Conservation (phyloP, 2,113 vertebrate genomes). For the Speoplatyrhinus poulsoni region DNA sequence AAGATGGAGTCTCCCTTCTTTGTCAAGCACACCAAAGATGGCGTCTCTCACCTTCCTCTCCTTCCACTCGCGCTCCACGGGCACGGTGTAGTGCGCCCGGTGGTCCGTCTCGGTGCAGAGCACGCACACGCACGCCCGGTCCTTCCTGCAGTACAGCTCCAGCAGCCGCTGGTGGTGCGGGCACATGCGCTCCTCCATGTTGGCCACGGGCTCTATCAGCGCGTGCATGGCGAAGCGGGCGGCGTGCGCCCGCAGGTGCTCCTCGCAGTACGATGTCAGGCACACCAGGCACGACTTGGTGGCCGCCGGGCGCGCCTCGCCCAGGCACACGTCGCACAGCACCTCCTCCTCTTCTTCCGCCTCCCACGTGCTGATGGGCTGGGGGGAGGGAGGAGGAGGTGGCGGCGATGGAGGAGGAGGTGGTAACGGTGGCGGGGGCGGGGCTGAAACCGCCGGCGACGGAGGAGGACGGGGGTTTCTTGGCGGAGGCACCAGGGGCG, state of each 20-base stretch:
- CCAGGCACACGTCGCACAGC: conserved; percentile 77
- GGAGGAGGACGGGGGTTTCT: conserved; percentile 18
- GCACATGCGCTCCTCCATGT: conserved; percentile 80
- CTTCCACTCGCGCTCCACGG: conserved; percentile 74
- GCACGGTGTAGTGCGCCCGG: conserved; percentile 75
- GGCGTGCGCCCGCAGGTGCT: conserved; percentile 74
- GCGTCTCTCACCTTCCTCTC: conserved; percentile 71
- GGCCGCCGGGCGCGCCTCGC: background rate
- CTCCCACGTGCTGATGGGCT: conserved; percentile 26
- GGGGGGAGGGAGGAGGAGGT: conserved; percentile 13
- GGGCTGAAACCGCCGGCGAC: background rate
- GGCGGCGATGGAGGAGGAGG: conserved; percentile 41
- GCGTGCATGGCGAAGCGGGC: conserved; percentile 79
- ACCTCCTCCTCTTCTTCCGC: conserved; percentile 53
- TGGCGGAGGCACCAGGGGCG: conserved; percentile 38
- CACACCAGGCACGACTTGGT: conserved; percentile 81
- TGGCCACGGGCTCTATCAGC: conserved; percentile 75
- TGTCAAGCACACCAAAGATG: no score
- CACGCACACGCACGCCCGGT: conserved; percentile 78
- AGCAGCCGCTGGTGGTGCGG: conserved; percentile 74
- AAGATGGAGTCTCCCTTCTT: no score
- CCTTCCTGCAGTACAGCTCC: conserved; percentile 81
- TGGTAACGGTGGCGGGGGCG: conserved; percentile 10
- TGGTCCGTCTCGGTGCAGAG: conserved; percentile 79
- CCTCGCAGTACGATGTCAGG: conserved; percentile 88